Evolutionary conservation across 2,797 vertebrate genomes (phyloP).

Genomic region (Heteromormyrus szaboi): DNA sequence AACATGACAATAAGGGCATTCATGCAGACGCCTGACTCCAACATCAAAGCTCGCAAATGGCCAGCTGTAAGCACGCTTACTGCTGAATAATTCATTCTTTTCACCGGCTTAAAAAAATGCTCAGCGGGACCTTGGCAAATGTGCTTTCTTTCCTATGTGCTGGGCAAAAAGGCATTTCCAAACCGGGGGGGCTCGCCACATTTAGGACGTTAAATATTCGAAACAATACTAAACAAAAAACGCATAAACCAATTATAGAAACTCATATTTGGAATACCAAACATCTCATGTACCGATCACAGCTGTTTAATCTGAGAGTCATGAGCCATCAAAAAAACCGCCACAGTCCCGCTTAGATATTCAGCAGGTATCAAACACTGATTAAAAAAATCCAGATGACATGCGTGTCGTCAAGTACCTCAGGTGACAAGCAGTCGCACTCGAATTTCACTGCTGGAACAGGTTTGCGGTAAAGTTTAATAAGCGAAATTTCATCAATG

Average conservation of each 20-base stretch:
- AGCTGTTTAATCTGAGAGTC: not conserved
- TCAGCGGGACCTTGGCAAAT: conserved; percentile 74
- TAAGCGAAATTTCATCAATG: not conserved
- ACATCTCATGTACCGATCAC: not conserved
- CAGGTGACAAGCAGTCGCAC: not conserved
- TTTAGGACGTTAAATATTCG: conserved; percentile 51
- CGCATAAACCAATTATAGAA: not conserved
- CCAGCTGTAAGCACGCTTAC: conserved; percentile 96
- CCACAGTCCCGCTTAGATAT: not conserved
- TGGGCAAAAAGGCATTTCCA: conserved; percentile 70
- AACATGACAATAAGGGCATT: conserved; percentile 99
- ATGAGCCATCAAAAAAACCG: not conserved
- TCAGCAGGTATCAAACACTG: not conserved
- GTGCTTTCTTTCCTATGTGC: conserved; percentile 66
- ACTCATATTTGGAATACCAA: not conserved
- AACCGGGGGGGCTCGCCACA: conserved; percentile 47
- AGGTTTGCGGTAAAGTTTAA: not conserved
- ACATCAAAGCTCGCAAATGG: conserved; percentile 98
- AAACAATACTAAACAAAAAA: conserved; percentile 23
- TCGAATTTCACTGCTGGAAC: not conserved
- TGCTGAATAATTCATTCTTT: conserved; percentile 97
- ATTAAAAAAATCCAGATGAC: not conserved
- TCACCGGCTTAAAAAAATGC: conserved; percentile 79
- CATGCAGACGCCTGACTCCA: conserved; percentile 88
- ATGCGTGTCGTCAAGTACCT: not conserved